These are phyloP conservation scores for Drosophila birchii DNA, from an alignment of 2,888 invertebrate species.

Conservation along the genomic window DNA sequence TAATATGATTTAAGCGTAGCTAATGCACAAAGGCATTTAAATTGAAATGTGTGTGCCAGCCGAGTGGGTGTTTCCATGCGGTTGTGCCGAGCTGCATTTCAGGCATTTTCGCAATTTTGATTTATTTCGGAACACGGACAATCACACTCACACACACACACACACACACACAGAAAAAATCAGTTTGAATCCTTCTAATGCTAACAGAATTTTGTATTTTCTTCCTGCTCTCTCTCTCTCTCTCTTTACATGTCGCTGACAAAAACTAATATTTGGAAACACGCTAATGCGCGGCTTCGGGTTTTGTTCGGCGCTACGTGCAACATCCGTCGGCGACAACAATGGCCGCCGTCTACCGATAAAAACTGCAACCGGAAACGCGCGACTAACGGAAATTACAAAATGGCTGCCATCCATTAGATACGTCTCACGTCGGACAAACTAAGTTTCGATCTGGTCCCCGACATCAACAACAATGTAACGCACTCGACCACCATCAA, in stretches of 20 bases:
- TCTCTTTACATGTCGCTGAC: conserved; percentile 51
- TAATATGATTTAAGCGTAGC: conserved; percentile 73
- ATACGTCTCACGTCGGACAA: conserved; percentile 93
- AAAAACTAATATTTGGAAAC: conserved; percentile 65
- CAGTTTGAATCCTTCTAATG: conserved; percentile 53
- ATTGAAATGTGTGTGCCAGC: conserved; percentile 60
- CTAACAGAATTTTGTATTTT: conserved; percentile 65
- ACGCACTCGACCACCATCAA: conserved; percentile 92
- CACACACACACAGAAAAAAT: conserved; percentile 1
- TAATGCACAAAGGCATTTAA: conserved; percentile 78
- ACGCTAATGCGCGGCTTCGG: conserved; percentile 61
- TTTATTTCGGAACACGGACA: conserved; percentile 61
- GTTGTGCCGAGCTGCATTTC: conserved; percentile 30
- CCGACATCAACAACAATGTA: conserved; percentile 90
- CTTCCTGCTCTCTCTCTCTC: conserved; percentile 16
- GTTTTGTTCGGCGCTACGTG: conserved; percentile 57
- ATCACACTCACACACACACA: conserved; percentile 8
- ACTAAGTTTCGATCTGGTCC: conserved; percentile 92
- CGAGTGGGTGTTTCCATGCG: conserved; percentile 24
- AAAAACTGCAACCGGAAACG: conserved; percentile 67
- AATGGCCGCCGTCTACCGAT: conserved; percentile 30
- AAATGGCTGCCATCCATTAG: conserved; percentile 84
- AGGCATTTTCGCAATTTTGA: conserved; percentile 70
- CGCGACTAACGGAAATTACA: conserved; percentile 78
- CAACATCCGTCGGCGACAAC: conserved; percentile 63